Conservation (phyloP, 2,888 invertebrate genomes). For the Erebia ligea region DNA sequence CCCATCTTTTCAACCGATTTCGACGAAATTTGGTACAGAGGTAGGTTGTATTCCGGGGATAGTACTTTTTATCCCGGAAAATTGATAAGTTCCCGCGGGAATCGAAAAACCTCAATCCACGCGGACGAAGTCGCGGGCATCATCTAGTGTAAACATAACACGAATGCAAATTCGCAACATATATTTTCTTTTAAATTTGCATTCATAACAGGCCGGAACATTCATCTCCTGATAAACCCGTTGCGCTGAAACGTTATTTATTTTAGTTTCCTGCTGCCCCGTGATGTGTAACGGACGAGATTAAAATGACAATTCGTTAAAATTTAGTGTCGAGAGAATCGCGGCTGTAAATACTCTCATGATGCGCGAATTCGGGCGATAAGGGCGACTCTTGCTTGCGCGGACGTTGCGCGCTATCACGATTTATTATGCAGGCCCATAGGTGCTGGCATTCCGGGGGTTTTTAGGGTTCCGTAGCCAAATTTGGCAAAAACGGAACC, state of each 20-base stretch:
- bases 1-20: too few species aligned
- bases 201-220: conserved; percentile 19
- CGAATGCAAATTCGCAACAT: background rate
- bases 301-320: conserved; percentile 47
- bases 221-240: conserved; percentile 21
- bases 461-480: too few species aligned
- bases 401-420: conserved; percentile 55
- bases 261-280: conserved; percentile 38
- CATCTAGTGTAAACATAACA: background rate
- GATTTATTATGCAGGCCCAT: conserved; percentile 57
- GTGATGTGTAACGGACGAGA: conserved; percentile 41
- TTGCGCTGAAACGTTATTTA: conserved; percentile 35
- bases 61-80: too few species aligned
- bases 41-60: too few species aligned
- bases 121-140: too few species aligned
- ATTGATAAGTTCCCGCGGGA: too few species aligned
- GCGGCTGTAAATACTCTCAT: conserved; percentile 46
- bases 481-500: too few species aligned
- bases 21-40: too few species aligned
- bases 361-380: conserved; percentile 57
- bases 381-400: conserved; percentile 53
- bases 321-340: conserved; percentile 43
- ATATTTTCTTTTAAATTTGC: conserved; percentile 19
- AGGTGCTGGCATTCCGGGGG: conserved; percentile 44
- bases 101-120: too few species aligned